These are phyloP conservation scores for Melanotaenia parkinsoni DNA, from an alignment of 2,797 vertebrate genomes.

Conservation along the genomic window DNA sequence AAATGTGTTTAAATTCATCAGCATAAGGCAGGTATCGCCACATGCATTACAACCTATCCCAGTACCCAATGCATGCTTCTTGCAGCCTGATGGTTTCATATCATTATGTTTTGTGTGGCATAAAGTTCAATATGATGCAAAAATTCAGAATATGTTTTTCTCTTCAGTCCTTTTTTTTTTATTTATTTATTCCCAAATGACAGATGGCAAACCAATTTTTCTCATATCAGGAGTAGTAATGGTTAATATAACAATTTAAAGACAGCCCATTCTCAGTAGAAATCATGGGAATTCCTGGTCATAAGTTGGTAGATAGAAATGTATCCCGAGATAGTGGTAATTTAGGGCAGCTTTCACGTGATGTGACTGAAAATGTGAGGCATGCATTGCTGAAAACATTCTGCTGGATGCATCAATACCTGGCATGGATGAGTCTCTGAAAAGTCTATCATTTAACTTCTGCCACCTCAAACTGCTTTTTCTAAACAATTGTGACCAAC, in stretches of 20 bases:
- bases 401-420: too few species aligned
- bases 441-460: too few species aligned
- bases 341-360: neutral
- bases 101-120: neutral
- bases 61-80: neutral
- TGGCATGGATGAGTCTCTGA: too few species aligned
- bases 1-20: conserved; percentile 9
- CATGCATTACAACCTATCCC: neutral
- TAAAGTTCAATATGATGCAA: neutral
- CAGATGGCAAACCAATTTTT: neutral
- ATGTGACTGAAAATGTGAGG: neutral
- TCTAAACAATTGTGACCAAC: neutral
- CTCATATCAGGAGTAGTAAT: neutral
- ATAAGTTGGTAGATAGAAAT: too few species aligned
- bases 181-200: neutral
- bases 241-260: neutral
- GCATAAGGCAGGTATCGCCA: neutral
- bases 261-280: neutral
- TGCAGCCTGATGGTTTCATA: neutral
- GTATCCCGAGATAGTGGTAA: too few species aligned
- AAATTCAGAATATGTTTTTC: neutral
- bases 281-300: too few species aligned
- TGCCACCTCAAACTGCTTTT: too few species aligned
- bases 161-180: neutral
- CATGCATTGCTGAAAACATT: neutral